Percentiles rank a stretch among this genome's conserved stretches.
phyloP scores from a whole-genome alignment of 2,888 invertebrate species.

The Loripinus fragilis region DNA sequence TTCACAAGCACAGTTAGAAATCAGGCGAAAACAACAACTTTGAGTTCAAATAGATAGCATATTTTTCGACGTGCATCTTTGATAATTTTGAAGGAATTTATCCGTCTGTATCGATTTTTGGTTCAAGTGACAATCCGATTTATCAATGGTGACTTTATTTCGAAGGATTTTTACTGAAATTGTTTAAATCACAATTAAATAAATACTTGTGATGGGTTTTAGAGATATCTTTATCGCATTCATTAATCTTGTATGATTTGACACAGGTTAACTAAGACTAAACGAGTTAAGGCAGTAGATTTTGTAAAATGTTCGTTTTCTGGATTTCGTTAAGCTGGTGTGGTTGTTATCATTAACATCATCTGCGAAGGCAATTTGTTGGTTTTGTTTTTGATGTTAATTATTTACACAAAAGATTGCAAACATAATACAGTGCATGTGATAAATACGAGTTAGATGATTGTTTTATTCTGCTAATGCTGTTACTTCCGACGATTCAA shows the following conservation, averaged over 20 bases:
- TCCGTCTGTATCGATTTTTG: slow-evolving; percentile 14
- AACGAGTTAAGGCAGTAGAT: background rate
- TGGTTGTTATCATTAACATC: slow-evolving; percentile 11
- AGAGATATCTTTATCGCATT: slow-evolving; percentile 5
- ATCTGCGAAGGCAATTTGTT: slow-evolving; percentile 13
- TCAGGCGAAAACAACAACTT: slow-evolving; percentile 1
- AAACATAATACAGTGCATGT: slow-evolving; percentile 10
- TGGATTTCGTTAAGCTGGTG: slow-evolving; percentile 9
- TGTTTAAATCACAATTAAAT: slow-evolving; percentile 19
- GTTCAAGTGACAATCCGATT: background rate
- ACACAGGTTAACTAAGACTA: slow-evolving; percentile 5
- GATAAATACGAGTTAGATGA: background rate
- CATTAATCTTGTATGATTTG: slow-evolving; percentile 13
- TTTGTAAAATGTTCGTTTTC: slow-evolving; percentile 4
- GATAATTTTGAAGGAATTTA: slow-evolving; percentile 6
- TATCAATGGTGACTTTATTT: slow-evolving; percentile 5
- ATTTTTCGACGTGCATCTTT: background rate
- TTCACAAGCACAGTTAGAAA: background rate
- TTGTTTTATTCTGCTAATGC: slow-evolving; percentile 8
- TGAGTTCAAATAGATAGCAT: background rate
- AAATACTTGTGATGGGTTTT: slow-evolving; percentile 7
- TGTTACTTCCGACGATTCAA: background rate
- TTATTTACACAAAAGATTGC: slow-evolving; percentile 15
- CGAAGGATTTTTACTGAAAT: slow-evolving; percentile 16
- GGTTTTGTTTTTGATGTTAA: slow-evolving; percentile 20